Evolutionary conservation across 2,888 invertebrate species (phyloP).

Genomic region (Antitype chi): DNA sequence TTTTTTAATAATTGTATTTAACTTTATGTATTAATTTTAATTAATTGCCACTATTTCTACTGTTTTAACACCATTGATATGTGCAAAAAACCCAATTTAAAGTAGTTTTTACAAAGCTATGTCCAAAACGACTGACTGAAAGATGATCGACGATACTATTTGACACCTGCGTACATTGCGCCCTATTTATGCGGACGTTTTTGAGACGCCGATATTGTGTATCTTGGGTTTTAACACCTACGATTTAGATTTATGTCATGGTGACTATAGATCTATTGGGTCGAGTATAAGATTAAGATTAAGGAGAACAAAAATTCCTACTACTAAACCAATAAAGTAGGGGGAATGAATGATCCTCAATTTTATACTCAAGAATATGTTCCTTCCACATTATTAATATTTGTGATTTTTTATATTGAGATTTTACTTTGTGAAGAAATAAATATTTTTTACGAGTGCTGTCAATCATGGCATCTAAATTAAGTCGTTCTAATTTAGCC

Average conservation of each 20-base stretch:
- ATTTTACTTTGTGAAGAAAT: background rate
- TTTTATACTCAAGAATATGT: slow-evolving; percentile 11
- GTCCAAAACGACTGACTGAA: too few relatives aligned
- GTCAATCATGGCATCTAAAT: background rate
- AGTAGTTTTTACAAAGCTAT: too few relatives aligned
- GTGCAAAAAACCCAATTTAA: fast-evolving
- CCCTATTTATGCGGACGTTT: too few relatives aligned
- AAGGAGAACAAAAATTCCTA: too few relatives aligned
- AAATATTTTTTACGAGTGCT: background rate
- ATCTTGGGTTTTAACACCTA: too few relatives aligned
- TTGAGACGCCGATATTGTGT: too few relatives aligned
- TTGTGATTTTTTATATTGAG: background rate
- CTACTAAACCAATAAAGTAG: too few relatives aligned
- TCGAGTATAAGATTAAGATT: too few relatives aligned
- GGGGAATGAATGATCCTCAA: background rate
- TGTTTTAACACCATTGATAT: background rate
- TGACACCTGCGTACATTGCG: too few relatives aligned
- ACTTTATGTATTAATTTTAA: background rate
- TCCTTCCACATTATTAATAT: background rate
- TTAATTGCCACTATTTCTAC: background rate
- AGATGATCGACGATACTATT: too few relatives aligned
- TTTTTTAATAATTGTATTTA: slow-evolving; percentile 7
- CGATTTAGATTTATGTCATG: too few relatives aligned
- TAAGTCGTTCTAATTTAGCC: background rate
- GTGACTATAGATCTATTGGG: too few relatives aligned